A percentile compares a stretch with the other conserved stretches of the same genome.
These are phyloP conservation scores for Zoroaster sp. DNA, from an alignment of 53 echinoderm and acorn worm genomes.

Conservation along the genomic window DNA sequence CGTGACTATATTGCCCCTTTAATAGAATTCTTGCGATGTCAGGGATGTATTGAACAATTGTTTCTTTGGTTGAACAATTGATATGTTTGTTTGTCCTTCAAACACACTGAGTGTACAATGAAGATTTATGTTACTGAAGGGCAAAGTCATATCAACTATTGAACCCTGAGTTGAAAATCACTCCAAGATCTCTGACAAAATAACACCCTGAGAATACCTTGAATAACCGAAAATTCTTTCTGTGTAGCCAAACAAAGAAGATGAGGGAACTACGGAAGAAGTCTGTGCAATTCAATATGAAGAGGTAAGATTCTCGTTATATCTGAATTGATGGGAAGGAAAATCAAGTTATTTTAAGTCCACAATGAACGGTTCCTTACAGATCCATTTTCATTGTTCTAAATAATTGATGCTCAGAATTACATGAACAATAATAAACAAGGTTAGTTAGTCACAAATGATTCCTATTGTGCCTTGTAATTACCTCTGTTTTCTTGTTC, in stretches of 20 bases:
- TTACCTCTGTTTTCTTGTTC: not conserved
- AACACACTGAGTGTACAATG: no score
- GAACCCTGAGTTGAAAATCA: no score
- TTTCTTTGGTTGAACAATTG: no score
- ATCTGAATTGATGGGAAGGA: not conserved
- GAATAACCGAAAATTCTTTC: not conserved
- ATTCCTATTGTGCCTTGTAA: not conserved
- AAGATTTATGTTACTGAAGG: no score
- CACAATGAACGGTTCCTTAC: not conserved
- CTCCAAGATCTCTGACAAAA: no score
- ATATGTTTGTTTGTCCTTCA: no score
- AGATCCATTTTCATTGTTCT: not conserved
- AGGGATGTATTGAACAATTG: no score
- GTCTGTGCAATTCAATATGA: conserved; percentile 82
- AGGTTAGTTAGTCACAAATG: not conserved
- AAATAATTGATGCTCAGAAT: not conserved
- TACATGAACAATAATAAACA: not conserved
- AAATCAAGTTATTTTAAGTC: not conserved
- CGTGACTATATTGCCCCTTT: no score
- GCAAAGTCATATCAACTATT: no score
- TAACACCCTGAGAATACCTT: no score
- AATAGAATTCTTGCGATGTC: no score
- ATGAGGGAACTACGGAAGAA: conserved; percentile 76
- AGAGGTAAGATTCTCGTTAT: conserved; percentile 61
- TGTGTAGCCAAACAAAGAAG: conserved; percentile 69